Base-by-base conservation (phyloP, 2,888 invertebrate genomes). In the Parelbella ahira region DNA sequence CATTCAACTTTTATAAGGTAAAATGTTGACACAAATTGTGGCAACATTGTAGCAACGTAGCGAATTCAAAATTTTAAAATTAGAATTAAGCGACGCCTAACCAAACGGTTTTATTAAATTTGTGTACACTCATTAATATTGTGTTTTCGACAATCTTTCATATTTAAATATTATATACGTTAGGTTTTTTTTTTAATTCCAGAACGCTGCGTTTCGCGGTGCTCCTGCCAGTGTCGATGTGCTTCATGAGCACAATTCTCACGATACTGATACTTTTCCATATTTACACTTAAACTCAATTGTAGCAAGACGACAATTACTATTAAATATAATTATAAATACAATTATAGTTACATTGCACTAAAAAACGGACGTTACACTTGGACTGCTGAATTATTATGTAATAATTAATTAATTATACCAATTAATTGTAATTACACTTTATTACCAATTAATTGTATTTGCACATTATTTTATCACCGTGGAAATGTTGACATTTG, bases 201-300 rank as follows among this genome's bases (percentile, higher is more conserved):
- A 91, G 92, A 80, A 91, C 91, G 60, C 88, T 92, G 70, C 91
- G 91, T 61, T 89, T 91, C 67, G 89, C 92, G 74, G 90, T 93
- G 77, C 90, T 92, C 70, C 87, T 93, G 77, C 92, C 92, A 70
- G 91, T 92, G 68, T 89, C 92, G 55, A 90, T 92, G 82, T 91
- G 91, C 80, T 92, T 93, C 76, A 91, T 93, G 81, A 92, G 92
- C 88, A 92, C 92, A 51, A 91, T 92, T 82, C 88, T 93, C 84
- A 91, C 92, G 73, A 91, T 93, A 73, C 88, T 93, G 68, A 89
- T 93, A 88, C 88, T 93, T 69, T 91, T 92, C 71, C 92, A 90
- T 75, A 73, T 89, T 66, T 90, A 90, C 86, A 89, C 89, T 56
- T 90, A 88, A 56, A 45, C 58, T 15, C 8, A 4, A 19, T 2